Percentiles rank a stretch among this genome's conserved stretches.
These are phyloP conservation scores for Otolemur garnettii DNA, from an alignment of 2,113 vertebrate genomes.

Conservation along the genomic window DNA sequence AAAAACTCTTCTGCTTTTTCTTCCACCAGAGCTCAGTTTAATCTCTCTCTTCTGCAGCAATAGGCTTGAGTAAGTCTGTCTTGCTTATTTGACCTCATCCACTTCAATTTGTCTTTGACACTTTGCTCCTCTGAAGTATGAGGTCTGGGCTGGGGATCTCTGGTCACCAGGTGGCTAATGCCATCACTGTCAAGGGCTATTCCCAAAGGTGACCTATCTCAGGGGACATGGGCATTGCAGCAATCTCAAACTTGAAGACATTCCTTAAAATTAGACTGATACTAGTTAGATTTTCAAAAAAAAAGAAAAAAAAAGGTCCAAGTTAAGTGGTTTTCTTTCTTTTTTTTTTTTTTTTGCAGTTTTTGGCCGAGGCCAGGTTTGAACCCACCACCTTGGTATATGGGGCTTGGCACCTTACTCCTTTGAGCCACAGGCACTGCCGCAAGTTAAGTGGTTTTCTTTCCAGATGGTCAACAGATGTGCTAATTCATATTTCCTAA, in stretches of 20 bases:
- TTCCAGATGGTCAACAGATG: background rate
- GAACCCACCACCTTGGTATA: too few species aligned
- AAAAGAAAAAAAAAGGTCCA: background rate
- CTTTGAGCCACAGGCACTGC: too few species aligned
- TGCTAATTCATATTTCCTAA: background rate
- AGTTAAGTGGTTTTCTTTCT: background rate
- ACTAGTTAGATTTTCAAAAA: background rate
- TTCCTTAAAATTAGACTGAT: background rate
- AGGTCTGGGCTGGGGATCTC: too few species aligned
- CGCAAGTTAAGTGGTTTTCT: background rate
- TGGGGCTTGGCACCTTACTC: too few species aligned
- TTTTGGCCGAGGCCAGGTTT: too few species aligned
- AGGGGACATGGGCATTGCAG: background rate
- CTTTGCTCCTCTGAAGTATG: background rate
- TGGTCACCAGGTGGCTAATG: background rate
- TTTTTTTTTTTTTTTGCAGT: too few species aligned
- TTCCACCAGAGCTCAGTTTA: background rate
- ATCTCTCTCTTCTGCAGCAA: background rate
- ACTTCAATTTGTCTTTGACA: background rate
- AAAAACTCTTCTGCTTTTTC: background rate
- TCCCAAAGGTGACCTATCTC: background rate
- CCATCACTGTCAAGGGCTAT: too few species aligned
- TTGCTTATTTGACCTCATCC: background rate
- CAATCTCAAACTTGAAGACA: background rate
- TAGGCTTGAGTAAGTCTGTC: background rate